Conservation (phyloP, 2,113 vertebrate genomes). For the Numenius arquata region DNA sequence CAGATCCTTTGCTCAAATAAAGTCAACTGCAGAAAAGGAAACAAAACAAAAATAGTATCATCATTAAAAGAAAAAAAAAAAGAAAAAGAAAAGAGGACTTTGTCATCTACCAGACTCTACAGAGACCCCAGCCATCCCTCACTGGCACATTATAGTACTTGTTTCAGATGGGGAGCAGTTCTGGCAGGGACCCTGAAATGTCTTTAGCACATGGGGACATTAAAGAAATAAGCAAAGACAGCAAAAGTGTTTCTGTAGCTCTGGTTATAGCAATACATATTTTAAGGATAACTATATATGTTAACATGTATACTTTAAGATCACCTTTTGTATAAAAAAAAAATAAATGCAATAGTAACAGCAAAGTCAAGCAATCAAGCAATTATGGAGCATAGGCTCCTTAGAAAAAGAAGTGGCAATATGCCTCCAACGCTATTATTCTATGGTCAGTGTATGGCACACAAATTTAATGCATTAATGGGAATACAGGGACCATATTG, state of each 20-base stretch:
- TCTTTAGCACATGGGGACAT: not conserved
- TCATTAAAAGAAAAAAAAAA: not conserved
- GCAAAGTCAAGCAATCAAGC: not conserved
- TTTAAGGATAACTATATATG: not conserved
- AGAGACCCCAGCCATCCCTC: not conserved
- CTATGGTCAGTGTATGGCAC: not conserved
- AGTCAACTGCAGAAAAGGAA: not conserved
- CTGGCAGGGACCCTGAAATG: not conserved
- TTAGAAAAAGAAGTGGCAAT: not conserved
- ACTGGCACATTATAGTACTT: not conserved
- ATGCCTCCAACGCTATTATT: not conserved
- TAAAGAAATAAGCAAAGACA: not conserved
- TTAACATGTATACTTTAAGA: not conserved
- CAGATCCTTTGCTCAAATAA: not conserved
- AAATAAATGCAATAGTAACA: not conserved
- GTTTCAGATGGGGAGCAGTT: not conserved
- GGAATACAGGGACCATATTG: not conserved
- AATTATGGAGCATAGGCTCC: not conserved
- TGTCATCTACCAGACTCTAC: not conserved
- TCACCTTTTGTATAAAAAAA: not conserved
- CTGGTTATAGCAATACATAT: not conserved
- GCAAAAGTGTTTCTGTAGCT: not conserved
- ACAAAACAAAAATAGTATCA: not conserved
- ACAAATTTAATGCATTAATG: not conserved
- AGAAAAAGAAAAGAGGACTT: not conserved